Evolutionary conservation across 2,113 vertebrate species (phyloP).

Genomic region (Mus pahari): DNA sequence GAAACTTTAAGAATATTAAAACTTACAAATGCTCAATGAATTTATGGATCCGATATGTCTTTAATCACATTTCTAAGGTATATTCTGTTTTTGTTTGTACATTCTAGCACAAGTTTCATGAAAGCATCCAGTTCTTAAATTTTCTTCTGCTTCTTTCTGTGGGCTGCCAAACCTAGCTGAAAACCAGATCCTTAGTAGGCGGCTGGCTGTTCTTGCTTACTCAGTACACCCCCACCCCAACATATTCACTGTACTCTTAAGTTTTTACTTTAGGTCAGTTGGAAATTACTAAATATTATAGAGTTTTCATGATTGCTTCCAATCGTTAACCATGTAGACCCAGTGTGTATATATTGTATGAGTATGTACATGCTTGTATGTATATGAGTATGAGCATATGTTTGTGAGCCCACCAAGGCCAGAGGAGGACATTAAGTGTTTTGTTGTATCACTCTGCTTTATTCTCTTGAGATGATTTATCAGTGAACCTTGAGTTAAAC

Average conservation of each 20-base stretch:
- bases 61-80: conserved; percentile 62
- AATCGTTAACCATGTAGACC: conserved; percentile 36
- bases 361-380: neutral
- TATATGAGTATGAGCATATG: neutral
- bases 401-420: neutral
- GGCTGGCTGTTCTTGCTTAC: conserved; percentile 59
- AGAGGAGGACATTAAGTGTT: neutral
- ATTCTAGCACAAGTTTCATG: conserved; percentile 47
- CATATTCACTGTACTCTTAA: conserved; percentile 11
- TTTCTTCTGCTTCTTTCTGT: conserved; percentile 48
- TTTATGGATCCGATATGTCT: conserved; percentile 19
- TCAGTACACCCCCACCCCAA: neutral
- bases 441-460: neutral
- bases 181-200: conserved; percentile 57
- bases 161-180: conserved; percentile 41
- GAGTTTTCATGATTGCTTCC: conserved; percentile 31
- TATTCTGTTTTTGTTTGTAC: conserved; percentile 40
- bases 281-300: conserved; percentile 52
- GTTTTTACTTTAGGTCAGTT: conserved; percentile 58
- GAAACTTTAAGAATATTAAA: neutral
- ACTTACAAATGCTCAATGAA: conserved; percentile 49
- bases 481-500: neutral
- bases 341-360: neutral
- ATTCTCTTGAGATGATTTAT: neutral
- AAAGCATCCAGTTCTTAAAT: conserved; percentile 51